phyloP scores from a whole-genome alignment of 2,797 vertebrate species.

The Harpagifer antarcticus region DNA sequence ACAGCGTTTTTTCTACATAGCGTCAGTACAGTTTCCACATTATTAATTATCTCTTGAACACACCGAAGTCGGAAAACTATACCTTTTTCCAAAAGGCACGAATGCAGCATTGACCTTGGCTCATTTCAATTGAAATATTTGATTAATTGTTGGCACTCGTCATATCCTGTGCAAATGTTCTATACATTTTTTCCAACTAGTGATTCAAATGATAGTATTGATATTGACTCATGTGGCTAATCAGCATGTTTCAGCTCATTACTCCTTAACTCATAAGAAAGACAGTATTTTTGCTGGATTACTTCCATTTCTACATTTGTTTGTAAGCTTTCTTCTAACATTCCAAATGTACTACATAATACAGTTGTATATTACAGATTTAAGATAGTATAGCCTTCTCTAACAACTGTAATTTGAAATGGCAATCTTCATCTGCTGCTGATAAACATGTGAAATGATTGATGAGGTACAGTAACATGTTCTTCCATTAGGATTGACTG shows the following conservation, averaged over 20 bases:
- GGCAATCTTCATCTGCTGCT: background rate
- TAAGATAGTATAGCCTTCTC: background rate
- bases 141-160: too few species aligned
- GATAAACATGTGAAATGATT: background rate
- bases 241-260: background rate
- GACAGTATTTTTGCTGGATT: background rate
- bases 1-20: too few species aligned
- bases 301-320: background rate
- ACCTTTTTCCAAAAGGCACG: too few species aligned
- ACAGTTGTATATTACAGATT: slow-evolving; percentile 1
- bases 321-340: background rate
- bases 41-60: too few species aligned
- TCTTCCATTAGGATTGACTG: background rate
- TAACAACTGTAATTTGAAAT: background rate
- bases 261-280: background rate
- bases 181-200: background rate
- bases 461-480: background rate
- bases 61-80: too few species aligned
- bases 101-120: too few species aligned
- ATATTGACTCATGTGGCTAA: too few species aligned
- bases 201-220: background rate
- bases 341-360: too few species aligned
- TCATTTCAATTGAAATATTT: background rate
- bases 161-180: background rate
- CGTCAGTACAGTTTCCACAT: too few species aligned